A percentile compares a stretch with the other conserved stretches of the same genome.
Evolutionary conservation across 2,888 invertebrate genomes (phyloP).

Genomic region (Agrotis segetum): DNA sequence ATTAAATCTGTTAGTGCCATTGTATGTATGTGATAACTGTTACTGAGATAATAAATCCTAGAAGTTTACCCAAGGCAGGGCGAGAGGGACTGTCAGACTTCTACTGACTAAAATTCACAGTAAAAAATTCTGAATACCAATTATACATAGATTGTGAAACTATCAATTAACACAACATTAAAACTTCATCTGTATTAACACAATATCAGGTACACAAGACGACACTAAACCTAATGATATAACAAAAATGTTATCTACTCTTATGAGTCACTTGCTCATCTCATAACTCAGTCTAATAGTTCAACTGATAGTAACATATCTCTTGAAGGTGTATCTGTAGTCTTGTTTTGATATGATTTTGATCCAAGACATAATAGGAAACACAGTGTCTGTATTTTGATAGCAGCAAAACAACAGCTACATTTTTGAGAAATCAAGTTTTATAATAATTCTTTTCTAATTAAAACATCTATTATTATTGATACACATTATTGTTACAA

Average conservation of each 20-base stretch:
- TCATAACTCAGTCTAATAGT: conserved; percentile 30
- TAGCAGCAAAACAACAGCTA: too few species aligned
- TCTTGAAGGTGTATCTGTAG: conserved; percentile 24
- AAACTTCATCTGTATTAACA: not conserved
- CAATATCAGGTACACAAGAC: conserved; percentile 15
- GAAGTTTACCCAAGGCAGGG: too few species aligned
- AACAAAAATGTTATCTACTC: not conserved
- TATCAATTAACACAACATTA: not conserved
- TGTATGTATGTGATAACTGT: conserved; percentile 31
- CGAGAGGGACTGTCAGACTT: too few species aligned
- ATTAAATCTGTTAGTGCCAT: conserved; percentile 37
- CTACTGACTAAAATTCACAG: too few species aligned
- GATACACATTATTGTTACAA: too few species aligned
- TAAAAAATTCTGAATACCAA: not conserved
- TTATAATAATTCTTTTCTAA: too few species aligned
- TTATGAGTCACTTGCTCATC: conserved; percentile 30
- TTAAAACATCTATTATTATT: too few species aligned
- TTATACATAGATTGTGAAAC: conserved; percentile 2
- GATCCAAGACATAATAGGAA: not conserved
- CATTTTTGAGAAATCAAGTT: too few species aligned
- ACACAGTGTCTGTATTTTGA: not conserved
- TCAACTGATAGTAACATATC: conserved; percentile 10
- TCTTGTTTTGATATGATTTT: conserved; percentile 1
- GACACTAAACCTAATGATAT: conserved; percentile 7
- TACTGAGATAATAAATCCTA: conserved; percentile 1